phyloP scores from a whole-genome alignment of 2,113 vertebrate species.

The Danio rerio region DNA sequence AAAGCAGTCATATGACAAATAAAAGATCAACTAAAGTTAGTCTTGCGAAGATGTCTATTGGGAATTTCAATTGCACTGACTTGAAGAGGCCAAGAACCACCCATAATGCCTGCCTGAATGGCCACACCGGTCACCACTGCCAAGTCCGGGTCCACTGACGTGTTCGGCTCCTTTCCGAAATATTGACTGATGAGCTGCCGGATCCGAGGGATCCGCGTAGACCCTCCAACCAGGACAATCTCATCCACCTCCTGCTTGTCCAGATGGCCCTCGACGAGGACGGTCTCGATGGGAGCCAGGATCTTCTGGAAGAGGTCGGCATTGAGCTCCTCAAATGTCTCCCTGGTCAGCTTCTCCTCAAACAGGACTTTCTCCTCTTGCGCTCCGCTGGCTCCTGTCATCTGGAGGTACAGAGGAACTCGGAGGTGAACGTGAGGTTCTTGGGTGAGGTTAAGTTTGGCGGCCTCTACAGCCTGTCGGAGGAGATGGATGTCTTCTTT shows the following conservation, averaged over 20 bases:
- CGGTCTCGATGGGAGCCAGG: constrained; percentile 86
- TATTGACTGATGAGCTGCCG: constrained; percentile 87
- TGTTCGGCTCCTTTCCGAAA: constrained; percentile 95
- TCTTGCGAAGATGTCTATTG: constrained; percentile 91
- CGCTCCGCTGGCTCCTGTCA: not conserved
- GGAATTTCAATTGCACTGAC: constrained; percentile 97
- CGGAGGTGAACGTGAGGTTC: constrained; percentile 71
- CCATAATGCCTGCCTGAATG: constrained; percentile 95
- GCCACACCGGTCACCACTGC: constrained; percentile 94
- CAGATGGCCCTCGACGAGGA: constrained; percentile 86
- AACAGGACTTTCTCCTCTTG: constrained; percentile 73
- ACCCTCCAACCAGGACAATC: constrained; percentile 94
- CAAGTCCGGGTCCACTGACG: constrained; percentile 92
- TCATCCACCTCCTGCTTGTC: constrained; percentile 88
- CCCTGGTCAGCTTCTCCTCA: constrained; percentile 79
- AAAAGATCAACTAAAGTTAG: constrained; percentile 86
- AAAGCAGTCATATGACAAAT: not conserved
- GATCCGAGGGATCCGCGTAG: constrained; percentile 93
- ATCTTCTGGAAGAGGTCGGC: constrained; percentile 96
- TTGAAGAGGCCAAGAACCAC: constrained; percentile 95
- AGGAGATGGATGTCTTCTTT: constrained; percentile 93
- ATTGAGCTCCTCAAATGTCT: constrained; percentile 90
- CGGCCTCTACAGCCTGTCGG: constrained; percentile 88
- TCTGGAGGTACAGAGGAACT: constrained; percentile 76
- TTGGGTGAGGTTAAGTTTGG: constrained; percentile 91